phyloP scores from a whole-genome alignment of 2,797 vertebrate species.

The Anabacerthia variegaticeps region DNA sequence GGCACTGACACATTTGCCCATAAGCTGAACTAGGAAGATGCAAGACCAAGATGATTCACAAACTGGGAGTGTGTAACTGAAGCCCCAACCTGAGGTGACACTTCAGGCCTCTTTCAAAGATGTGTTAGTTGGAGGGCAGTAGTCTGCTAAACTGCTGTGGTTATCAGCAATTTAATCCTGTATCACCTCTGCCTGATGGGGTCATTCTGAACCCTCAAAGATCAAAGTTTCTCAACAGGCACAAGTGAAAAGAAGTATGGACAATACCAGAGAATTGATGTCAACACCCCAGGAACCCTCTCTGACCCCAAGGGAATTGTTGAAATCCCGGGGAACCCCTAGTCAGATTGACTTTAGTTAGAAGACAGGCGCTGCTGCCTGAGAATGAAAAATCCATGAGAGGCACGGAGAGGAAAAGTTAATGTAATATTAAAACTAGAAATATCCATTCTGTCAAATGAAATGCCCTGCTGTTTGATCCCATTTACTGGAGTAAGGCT shows the following conservation, averaged over 20 bases:
- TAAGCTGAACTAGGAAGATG: not conserved
- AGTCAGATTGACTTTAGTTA: not conserved
- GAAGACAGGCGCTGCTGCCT: not conserved
- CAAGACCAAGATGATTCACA: not conserved
- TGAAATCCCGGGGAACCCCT: not conserved
- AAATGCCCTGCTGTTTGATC: constrained; percentile 72
- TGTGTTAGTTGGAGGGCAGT: not conserved
- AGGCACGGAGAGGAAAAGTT: constrained; percentile 31
- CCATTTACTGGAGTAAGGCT: constrained; percentile 73
- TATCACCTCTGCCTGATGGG: not conserved
- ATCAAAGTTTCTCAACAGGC: not conserved
- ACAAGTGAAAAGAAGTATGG: not conserved
- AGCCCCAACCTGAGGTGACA: not conserved
- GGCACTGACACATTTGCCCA: not conserved
- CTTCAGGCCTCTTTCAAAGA: not conserved
- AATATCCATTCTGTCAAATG: constrained; percentile 62
- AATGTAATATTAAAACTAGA: constrained; percentile 63
- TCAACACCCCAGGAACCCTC: not conserved
- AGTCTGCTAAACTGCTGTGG: not conserved
- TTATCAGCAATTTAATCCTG: not conserved
- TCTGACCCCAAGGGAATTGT: rapidly evolving
- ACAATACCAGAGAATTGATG: not conserved
- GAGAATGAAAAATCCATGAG: constrained; percentile 47
- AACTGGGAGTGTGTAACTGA: rapidly evolving
- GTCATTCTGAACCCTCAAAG: not conserved